phyloP scores from a whole-genome alignment of 1,140 invertebrate species.

The Aphidius gifuensis region DNA sequence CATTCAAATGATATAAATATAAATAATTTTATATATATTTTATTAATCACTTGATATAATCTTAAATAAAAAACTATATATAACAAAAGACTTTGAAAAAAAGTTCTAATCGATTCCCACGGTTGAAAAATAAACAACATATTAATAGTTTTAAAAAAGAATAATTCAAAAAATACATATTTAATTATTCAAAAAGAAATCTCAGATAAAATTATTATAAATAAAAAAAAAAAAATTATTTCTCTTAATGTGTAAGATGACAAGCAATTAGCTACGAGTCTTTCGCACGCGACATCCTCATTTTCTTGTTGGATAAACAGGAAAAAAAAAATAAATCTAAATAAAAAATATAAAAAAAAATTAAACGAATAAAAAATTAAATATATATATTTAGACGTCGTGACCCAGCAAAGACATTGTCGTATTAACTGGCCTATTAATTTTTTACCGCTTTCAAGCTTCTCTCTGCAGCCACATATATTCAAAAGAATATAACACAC shows the following conservation, averaged over 20 bases:
- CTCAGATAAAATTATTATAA: neutral
- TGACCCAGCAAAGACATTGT: slow-evolving; percentile 25
- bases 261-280: slow-evolving; percentile 14
- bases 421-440: slow-evolving; percentile 29
- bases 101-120: too few species aligned
- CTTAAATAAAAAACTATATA: too few species aligned
- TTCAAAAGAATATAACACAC: neutral
- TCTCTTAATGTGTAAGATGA: neutral
- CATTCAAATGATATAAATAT: too few species aligned
- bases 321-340: slow-evolving; percentile 4
- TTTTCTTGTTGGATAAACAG: neutral
- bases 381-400: slow-evolving; percentile 18
- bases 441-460: slow-evolving; percentile 20
- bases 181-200: neutral
- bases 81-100: too few species aligned
- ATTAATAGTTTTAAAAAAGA: neutral
- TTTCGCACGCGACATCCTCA: neutral
- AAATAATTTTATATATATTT: too few species aligned
- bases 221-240: slow-evolving; percentile 2
- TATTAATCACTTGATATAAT: too few species aligned
- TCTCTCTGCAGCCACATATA: neutral
- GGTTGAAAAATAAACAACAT: neutral
- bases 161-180: neutral
- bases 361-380: slow-evolving; percentile 2
- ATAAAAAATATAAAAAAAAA: slow-evolving; percentile 10